Base-by-base conservation (phyloP, 2,113 vertebrate genomes). In the Dicrurus megarhynchus region DNA sequence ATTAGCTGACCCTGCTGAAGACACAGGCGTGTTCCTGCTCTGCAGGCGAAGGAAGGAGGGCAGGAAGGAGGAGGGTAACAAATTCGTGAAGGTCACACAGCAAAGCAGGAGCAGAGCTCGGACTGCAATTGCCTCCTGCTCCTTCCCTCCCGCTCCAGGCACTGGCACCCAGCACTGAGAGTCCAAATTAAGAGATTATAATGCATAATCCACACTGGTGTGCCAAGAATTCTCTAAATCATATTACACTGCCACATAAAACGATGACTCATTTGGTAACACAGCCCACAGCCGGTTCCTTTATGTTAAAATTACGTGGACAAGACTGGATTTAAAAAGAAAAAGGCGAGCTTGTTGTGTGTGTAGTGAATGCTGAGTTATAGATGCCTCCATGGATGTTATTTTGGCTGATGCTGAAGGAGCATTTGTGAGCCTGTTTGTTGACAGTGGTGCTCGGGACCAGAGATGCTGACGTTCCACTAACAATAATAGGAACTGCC, bases 371-470 rank as follows among this genome's bases (percentile, higher is more conserved):
- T 92, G 92, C 96, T 97, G 95, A 96, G 84, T 87, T 91, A 93
- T 74, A 94, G 93, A 91, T 60, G 93, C 91, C 93, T 97, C 93
- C 78, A 95, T 95, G 96, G 94, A 84, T 90, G 91, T 96, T 95
- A 88, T 93, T 97, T 93, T 93, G 94, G 96, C 95, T 96, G 88
- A 87, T 97, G 95, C 71, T 97, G 96, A 93, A 76, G 95, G 91
- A 95, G 87, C 93, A 92, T 97, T 97, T 97, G 96, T 92, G 86
- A 42, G 86, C 87, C 53, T 78, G 90, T 86, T 96, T 95, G 90
- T 96, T 86, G 87, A 95, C 96, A 94, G 95, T 11, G 55, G 69
- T 95, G 69, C 81, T 84, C 37, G 84, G 86, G 96, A 67, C 68
- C 71, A 91, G 84, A 97, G 97, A 97, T 94, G 96, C 70, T 42